Evolutionary conservation across 2,797 vertebrate species (phyloP).

Genomic region (Coranthus polyacanthus): DNA sequence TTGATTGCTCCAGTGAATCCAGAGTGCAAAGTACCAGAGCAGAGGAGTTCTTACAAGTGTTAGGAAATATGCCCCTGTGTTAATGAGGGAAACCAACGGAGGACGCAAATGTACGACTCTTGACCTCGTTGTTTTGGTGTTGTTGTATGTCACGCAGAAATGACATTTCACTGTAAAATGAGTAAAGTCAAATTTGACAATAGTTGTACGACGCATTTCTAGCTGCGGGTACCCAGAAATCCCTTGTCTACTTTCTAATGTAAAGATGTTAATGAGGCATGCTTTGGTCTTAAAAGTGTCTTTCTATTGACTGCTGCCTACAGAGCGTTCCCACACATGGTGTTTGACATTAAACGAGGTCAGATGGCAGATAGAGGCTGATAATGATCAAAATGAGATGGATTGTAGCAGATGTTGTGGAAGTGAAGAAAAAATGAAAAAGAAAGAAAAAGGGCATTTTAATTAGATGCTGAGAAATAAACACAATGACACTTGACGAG

Average conservation of each 20-base stretch:
- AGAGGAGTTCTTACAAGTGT: no score
- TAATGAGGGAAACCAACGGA: no score
- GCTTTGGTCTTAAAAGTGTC: background rate
- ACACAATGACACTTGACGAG: constrained; percentile 6
- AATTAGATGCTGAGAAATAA: constrained; percentile 25
- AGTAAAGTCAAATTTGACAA: no score
- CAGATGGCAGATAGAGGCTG: constrained; percentile 12
- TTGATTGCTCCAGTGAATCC: no score
- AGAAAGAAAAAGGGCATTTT: constrained; percentile 18
- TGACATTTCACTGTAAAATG: no score
- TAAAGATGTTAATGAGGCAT: background rate
- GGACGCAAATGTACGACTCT: no score
- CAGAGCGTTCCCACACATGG: background rate
- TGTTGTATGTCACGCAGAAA: no score
- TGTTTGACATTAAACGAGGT: constrained; percentile 34
- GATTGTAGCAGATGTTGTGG: background rate
- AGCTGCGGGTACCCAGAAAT: background rate
- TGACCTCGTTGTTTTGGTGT: no score
- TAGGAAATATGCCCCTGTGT: no score
- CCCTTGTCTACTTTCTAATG: background rate
- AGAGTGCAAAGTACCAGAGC: no score
- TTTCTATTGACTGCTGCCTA: background rate
- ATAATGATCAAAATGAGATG: constrained; percentile 40
- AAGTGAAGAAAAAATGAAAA: constrained; percentile 10
- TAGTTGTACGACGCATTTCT: no score